Evolutionary conservation across 35 echinoderm and acorn worm genomes (phyloP).

Genomic region (Hemicentrotus pulcherrimus): DNA sequence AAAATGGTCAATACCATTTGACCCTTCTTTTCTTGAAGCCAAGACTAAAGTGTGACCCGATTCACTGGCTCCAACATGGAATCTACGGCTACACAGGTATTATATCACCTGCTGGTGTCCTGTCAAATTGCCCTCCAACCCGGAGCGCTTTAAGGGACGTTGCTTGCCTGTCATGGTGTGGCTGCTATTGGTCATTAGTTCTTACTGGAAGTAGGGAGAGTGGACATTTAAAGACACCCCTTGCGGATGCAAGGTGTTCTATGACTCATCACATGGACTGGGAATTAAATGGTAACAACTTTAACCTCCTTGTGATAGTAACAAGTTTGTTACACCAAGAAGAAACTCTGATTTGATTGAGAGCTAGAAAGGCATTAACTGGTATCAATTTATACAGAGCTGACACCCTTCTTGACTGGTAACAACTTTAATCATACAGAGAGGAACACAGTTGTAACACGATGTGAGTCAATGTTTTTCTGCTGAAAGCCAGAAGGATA

Average conservation of each 20-base stretch:
- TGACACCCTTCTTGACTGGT: no score
- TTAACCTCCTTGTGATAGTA: no score
- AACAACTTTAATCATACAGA: no score
- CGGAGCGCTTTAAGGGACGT: neutral
- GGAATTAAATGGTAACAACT: neutral
- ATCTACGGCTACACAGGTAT: neutral
- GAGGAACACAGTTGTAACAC: no score
- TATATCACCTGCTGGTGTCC: neutral
- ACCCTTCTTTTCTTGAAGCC: neutral
- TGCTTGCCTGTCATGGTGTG: neutral
- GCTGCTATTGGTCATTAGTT: neutral
- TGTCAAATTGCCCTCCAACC: slow-evolving; percentile 16
- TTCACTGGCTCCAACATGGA: neutral
- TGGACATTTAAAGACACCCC: neutral
- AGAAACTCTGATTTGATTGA: no score
- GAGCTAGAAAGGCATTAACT: no score
- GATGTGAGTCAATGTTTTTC: no score
- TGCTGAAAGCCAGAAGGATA: no score
- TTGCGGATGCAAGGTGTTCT: neutral
- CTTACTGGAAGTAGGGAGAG: neutral
- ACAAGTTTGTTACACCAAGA: no score
- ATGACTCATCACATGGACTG: neutral
- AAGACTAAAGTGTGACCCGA: neutral
- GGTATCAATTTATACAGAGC: no score
- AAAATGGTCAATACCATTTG: neutral